Evolutionary conservation across 2,888 invertebrate species (phyloP).

Genomic region (Octonoba sinensis): DNA sequence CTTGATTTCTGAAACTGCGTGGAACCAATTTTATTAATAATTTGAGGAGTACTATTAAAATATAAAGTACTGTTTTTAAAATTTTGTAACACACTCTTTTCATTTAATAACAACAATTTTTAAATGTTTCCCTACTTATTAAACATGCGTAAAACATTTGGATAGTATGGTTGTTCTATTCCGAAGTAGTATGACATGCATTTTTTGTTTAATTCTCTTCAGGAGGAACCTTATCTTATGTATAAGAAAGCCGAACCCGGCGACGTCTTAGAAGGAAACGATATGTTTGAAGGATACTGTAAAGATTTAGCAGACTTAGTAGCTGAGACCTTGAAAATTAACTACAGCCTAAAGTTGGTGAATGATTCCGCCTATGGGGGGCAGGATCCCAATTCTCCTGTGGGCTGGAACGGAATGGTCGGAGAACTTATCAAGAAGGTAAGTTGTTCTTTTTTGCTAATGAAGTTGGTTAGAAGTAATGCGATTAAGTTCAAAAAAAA

Average conservation of each 20-base stretch:
- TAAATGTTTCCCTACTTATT: no score
- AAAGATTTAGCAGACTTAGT: conserved; percentile 90
- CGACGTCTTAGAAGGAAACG: conserved; percentile 79
- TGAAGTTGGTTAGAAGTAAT: no score
- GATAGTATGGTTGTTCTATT: no score
- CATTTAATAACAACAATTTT: no score
- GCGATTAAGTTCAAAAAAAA: no score
- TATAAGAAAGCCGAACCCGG: conserved; percentile 77
- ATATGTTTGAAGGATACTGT: conserved; percentile 89
- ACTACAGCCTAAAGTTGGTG: conserved; percentile 62
- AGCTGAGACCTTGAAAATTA: conserved; percentile 75
- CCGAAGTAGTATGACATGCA: neutral
- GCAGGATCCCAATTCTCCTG: conserved; percentile 64
- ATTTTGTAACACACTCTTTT: no score
- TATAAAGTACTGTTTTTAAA: no score
- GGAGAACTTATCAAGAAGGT: conserved; percentile 67
- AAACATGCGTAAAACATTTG: no score
- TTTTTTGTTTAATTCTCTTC: neutral
- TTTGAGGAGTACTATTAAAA: no score
- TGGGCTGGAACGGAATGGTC: conserved; percentile 68
- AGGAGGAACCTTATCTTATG: conserved; percentile 92
- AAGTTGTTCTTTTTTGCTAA: conserved; percentile 3
- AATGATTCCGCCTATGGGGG: conserved; percentile 65
- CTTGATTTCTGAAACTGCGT: no score
- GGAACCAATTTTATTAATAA: no score